Evolutionary conservation across 2,888 invertebrate species (phyloP).

Genomic region (Acanthopleura granulata): DNA sequence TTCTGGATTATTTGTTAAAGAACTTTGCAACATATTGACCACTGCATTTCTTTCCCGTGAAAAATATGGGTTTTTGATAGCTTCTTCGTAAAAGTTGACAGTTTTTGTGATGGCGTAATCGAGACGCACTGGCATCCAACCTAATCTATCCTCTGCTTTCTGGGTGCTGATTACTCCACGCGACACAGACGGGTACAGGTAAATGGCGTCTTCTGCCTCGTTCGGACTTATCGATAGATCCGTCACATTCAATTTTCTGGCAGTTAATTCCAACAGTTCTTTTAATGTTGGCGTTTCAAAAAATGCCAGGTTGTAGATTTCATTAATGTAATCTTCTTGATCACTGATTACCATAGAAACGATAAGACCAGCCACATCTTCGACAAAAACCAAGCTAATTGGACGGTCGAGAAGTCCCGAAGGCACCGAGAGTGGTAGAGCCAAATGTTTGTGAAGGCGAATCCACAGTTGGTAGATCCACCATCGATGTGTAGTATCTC

Average conservation of each 20-base stretch:
- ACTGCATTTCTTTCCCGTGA: constrained; percentile 51
- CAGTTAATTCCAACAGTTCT: constrained; percentile 59
- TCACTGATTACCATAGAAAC: constrained; percentile 38
- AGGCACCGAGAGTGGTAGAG: constrained; percentile 62
- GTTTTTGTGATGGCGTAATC: constrained; percentile 61
- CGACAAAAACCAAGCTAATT: constrained; percentile 69
- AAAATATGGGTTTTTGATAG: constrained; percentile 50
- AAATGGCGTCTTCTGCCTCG: constrained; percentile 45
- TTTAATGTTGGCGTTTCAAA: constrained; percentile 61
- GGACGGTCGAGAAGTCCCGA: constrained; percentile 51
- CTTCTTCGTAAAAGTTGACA: constrained; percentile 67
- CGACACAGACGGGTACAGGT: constrained; percentile 69
- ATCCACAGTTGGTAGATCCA: constrained; percentile 72
- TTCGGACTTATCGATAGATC: constrained; percentile 33
- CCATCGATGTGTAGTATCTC: constrained; percentile 71
- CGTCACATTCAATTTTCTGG: constrained; percentile 31
- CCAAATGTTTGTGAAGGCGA: constrained; percentile 53
- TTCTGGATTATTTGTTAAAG: constrained; percentile 43
- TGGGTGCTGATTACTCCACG: constrained; percentile 66
- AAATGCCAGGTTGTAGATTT: constrained; percentile 69
- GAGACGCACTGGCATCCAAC: constrained; percentile 67
- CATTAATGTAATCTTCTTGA: constrained; percentile 41
- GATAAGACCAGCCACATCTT: constrained; percentile 69
- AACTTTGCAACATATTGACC: constrained; percentile 51
- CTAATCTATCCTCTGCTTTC: constrained; percentile 62